A percentile compares a stretch with the other conserved stretches of the same genome.
These are phyloP conservation scores for Pristionchus maxplancki DNA, from an alignment of 2,888 invertebrate genomes.

Conservation along the genomic window DNA sequence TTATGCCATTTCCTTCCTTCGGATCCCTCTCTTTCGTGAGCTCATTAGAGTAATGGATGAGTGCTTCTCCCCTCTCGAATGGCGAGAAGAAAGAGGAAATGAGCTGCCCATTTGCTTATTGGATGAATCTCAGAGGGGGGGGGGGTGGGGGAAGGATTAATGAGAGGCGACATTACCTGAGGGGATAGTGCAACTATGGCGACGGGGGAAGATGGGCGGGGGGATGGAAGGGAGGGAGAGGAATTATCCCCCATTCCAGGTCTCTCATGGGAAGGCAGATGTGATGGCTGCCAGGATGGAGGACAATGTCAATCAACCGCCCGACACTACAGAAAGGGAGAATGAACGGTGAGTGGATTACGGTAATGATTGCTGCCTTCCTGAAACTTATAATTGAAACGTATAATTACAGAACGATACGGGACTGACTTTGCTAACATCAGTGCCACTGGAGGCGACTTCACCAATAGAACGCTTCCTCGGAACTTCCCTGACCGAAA, in stretches of 20 bases:
- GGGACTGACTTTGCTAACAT: not conserved
- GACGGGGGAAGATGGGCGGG: not conserved
- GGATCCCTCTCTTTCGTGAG: not conserved
- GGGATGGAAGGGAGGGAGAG: not conserved
- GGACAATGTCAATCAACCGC: not conserved
- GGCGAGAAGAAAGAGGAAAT: not conserved
- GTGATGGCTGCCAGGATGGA: not conserved
- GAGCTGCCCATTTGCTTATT: not conserved
- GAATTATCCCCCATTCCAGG: not conserved
- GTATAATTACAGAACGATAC: not conserved
- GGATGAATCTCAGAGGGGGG: not conserved
- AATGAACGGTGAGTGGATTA: constrained; percentile 38
- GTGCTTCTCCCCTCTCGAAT: not conserved
- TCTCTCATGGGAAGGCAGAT: constrained; percentile 37
- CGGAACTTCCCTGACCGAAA: too few species aligned
- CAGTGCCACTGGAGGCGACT: too few species aligned
- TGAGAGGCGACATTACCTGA: not conserved
- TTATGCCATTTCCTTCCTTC: not conserved
- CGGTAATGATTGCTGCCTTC: not conserved
- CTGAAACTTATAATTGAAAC: too few species aligned
- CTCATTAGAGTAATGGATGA: constrained; percentile 22
- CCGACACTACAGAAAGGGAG: not conserved
- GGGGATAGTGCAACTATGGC: not conserved
- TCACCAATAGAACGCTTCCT: too few species aligned
- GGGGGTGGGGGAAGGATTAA: not conserved